phyloP scores from a whole-genome alignment of 2,113 vertebrate species.

The Apistogramma diplotaenia region DNA sequence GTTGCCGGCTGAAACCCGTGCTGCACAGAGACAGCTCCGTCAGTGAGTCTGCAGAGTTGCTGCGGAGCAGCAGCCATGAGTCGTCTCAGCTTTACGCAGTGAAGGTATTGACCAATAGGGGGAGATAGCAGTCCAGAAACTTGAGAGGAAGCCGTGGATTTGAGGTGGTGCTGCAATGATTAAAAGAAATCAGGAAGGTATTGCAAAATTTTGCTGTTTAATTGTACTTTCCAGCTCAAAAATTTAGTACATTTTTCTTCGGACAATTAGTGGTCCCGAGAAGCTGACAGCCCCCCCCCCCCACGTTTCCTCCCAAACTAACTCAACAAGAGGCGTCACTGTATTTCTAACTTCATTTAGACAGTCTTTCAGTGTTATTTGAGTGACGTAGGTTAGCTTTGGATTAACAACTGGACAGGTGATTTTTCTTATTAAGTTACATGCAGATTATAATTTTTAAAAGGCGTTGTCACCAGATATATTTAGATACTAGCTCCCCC shows the following conservation, averaged over 20 bases:
- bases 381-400: not conserved
- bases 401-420: not conserved
- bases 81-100: not conserved
- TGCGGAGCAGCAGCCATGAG: not conserved
- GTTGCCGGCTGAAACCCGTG: not conserved
- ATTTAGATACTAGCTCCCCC: not conserved
- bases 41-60: not conserved
- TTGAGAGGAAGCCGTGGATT: not conserved
- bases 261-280: not conserved
- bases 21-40: not conserved
- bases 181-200: not conserved
- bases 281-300: not conserved
- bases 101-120: conserved; percentile 71
- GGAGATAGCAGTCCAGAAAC: conserved; percentile 86
- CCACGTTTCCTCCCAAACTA: not conserved
- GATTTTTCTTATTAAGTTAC: not conserved
- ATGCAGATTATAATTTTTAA: not conserved
- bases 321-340: not conserved
- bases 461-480: not conserved
- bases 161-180: not conserved
- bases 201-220: not conserved
- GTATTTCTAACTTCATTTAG: not conserved
- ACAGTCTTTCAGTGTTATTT: not conserved
- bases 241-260: not conserved
- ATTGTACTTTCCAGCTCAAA: not conserved